Percentiles rank a stretch among this genome's conserved stretches.
These are phyloP conservation scores for Dascillus cervinus DNA, from an alignment of 2,888 invertebrate genomes.

Conservation along the genomic window DNA sequence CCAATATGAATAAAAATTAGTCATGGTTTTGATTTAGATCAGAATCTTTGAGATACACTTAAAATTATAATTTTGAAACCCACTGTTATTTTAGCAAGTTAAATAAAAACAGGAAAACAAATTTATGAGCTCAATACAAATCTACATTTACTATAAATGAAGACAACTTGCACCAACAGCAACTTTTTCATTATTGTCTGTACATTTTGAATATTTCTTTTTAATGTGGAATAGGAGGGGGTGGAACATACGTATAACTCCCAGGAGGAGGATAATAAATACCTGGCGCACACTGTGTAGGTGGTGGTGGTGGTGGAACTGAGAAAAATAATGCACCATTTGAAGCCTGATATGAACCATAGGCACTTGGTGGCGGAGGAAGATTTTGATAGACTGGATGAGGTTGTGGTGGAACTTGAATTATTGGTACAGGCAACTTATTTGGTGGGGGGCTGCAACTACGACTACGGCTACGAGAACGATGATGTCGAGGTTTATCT, in stretches of 20 bases:
- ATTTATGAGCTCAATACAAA: no score
- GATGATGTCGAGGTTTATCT: constrained; percentile 32
- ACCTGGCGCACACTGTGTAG: constrained; percentile 23
- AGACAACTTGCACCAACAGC: no score
- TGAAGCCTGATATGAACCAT: constrained; percentile 31
- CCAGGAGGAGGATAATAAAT: constrained; percentile 26
- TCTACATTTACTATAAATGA: no score
- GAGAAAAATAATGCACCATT: constrained; percentile 36
- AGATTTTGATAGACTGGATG: constrained; percentile 27
- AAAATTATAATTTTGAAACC: no score
- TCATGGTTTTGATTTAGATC: no score
- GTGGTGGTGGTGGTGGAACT: constrained; percentile 35
- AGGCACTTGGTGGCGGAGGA: constrained; percentile 21
- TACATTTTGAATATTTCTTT: constrained; percentile 3
- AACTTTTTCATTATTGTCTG: no score
- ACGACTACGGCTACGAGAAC: constrained; percentile 31
- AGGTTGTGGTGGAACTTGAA: constrained; percentile 24
- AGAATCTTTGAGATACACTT: no score
- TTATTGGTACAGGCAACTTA: constrained; percentile 17
- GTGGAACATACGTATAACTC: constrained; percentile 32
- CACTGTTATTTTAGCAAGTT: no score
- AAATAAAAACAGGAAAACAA: no score
- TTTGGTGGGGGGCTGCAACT: constrained; percentile 27
- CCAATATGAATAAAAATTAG: no score
- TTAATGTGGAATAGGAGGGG: constrained; percentile 35